Percentiles rank a stretch among this genome's conserved stretches.
phyloP scores from a whole-genome alignment of 2,888 invertebrate genomes.

The Spodoptera picta region DNA sequence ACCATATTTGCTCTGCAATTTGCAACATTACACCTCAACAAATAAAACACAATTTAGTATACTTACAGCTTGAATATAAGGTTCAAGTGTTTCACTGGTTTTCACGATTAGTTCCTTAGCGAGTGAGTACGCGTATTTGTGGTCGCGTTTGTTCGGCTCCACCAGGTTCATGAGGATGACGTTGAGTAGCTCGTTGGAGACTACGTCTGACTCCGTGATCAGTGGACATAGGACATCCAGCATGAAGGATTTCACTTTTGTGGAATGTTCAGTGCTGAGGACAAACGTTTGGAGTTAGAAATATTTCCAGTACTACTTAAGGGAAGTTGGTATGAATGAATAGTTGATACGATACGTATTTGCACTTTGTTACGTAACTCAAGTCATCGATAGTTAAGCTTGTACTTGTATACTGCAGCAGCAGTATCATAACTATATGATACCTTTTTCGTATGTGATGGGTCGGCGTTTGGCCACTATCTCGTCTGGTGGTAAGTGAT shows the following conservation, averaged over 20 bases:
- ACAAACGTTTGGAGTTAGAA: slow-evolving; percentile 1
- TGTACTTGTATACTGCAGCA: too few relatives aligned
- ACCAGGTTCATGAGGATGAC: slow-evolving; percentile 97
- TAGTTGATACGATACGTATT: too few relatives aligned
- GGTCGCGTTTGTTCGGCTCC: slow-evolving; percentile 96
- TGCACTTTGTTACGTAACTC: too few relatives aligned
- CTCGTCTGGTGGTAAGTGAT: too few relatives aligned
- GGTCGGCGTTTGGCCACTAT: too few relatives aligned
- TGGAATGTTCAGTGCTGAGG: slow-evolving; percentile 96
- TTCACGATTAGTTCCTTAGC: slow-evolving; percentile 97
- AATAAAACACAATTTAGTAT: background rate
- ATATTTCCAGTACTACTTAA: too few relatives aligned
- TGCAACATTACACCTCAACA: too few relatives aligned
- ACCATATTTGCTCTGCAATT: too few relatives aligned
- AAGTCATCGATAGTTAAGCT: too few relatives aligned
- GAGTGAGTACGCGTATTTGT: slow-evolving; percentile 95
- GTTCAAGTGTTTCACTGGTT: slow-evolving; percentile 97
- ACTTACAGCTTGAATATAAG: slow-evolving; percentile 97
- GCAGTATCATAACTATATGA: too few relatives aligned
- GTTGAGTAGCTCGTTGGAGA: slow-evolving; percentile 97
- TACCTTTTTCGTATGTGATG: too few relatives aligned
- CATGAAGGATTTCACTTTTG: slow-evolving; percentile 98
- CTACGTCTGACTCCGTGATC: slow-evolving; percentile 98
- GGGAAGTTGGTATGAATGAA: too few relatives aligned
- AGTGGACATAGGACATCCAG: slow-evolving; percentile 97